Evolutionary conservation across 2,797 vertebrate species (phyloP), one percentile per base, ranked within the genome.

Genomic region (Leptatherina wallacei): DNA sequence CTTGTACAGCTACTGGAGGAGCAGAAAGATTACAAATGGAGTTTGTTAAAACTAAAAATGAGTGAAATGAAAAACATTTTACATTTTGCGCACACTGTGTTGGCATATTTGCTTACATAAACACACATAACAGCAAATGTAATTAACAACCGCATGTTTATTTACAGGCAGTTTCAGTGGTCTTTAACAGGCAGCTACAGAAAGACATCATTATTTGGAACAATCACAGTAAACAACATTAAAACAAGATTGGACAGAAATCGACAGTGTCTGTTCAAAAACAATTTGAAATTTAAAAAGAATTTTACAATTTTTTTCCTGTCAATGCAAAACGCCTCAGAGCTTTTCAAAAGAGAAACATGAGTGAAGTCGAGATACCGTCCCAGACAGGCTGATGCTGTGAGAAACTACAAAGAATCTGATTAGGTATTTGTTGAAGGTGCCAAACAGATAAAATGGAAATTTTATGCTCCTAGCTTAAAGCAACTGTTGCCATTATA

Each of bases 101-200:
- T 20, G 6, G 20, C 11, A 22, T 1, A 4, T 59, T 71, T 30
- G 2, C 35, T 70, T 8, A 52, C 27, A 80, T 20, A 62, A 61
- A 12, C 27, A 61, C 49, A 56, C 24, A 22, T 3, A 24, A 11
- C n/a, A 69, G 44, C 59, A 78, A 22, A 13, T 51, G 33, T 64
- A 63, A 70, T 84, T 67, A 75, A 74, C 76, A 81, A 84, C 74
- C 74, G 63, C 14, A 71, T 55, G 58, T 94, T 93, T 94, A 95
- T 95, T 94, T 92, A 93, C 90, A 93, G 80, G 64, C 72, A 65
- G 66, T 77, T 88, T 75, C 80, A 91, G 90, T 92, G 91, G 91
- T 95, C 71, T 89, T 85, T 83, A 12, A 82, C 55, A 84, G 80
- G 70, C 72, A 85, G 75, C 69, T 82, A 78, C 24, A 83, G 42